Base-by-base conservation (phyloP, 2,113 vertebrate species). In the Prochilodus magdalenae region DNA sequence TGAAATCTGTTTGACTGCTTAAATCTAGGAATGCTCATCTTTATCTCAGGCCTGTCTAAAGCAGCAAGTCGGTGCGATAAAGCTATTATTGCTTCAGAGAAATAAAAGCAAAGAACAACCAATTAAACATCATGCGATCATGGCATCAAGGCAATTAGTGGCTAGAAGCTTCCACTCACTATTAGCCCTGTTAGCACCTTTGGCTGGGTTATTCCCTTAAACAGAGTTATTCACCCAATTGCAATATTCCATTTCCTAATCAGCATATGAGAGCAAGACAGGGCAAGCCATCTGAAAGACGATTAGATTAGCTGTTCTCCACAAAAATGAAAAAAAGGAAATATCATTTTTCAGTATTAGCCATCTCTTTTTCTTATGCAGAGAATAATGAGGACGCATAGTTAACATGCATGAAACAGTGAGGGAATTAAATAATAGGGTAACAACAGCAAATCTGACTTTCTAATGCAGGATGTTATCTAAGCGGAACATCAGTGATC, bases 281-380 rank as follows among this genome's bases (percentile, higher is more conserved):
- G 66, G 57, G 49, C 7, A n/a, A 81, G 53, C 24, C n/a, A 40
- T 78, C 44, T 63, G 40, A 83, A 84, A 79, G 81, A 47, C 71
- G 33, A 89, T 90, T 88, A 76, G 33, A 89, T 90, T 88, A 76
- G 77, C 88, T 89, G 77, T 83, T 15, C 3, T 26, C 29, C 2
- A 55, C 26, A 33, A 63, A 33, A 47, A 63, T 63, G 53, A 57
- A 57, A 65, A 36, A 78, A 51, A n/a, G 13, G 29, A 47, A 63
- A 20, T 47, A 63, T 62, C n/a, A 47, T 5, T 33, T 10, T 30
- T 16, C 13, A 60, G 24, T 57, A 16, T 5, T 18, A n/a, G 2
- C 2, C 51, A 20, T 20, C 6, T 20, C 51, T 12, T 18, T 18
- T 13, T 18, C 20, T 12, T 20, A 55, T 55, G 53, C 5, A 57